Evolutionary conservation across 1,140 invertebrate genomes (phyloP), one percentile per base, ranked within the genome.

Genomic region (Sycobia sp.): DNA sequence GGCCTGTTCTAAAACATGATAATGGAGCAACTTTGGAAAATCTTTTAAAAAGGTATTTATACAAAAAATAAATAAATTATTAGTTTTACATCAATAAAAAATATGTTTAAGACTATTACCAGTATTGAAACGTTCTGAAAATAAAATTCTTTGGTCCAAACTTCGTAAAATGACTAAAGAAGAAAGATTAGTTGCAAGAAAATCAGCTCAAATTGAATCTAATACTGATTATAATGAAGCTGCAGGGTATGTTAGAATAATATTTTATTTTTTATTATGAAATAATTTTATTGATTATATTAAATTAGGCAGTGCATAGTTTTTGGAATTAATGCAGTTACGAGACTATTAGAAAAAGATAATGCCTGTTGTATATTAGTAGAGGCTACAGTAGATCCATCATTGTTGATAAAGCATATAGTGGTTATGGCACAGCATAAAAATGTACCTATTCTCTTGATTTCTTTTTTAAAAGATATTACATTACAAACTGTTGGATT

Each of bases 271-370:
- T 59, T 59, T 25, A 16, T 49, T 16, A 38, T 20, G 34, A 34
- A 39, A 41, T 32, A 11, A 7, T 27, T 43, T 18, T 43, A 13
- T 14, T 11, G 4, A 16, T 10, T 56, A 32, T 50, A 20, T 54
- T 51, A 43, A 73, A 73, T 63, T 61, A 82, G 78, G 5, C 68
- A 74, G 41, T 67, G 64, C 22, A 32, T 81, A 16, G 44, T 76
- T 25, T 53, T 79, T 23, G 81, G 81, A 53, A 67, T 80, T 2
- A 82, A 82, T 72, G 67, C 63, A 34, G 69, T 79, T 4, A 82
- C 78, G 36, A 68, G 74, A 18, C 58, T 70, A 18, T 56, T 82
- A 41, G 81, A 82, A 59, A 80, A 74, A 25, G 27, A 74, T 4
- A 63, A 63, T n/a, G 4, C 76, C 4, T 72, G 69, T 39, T 79